Evolutionary conservation across 2,888 invertebrate species (phyloP).

Genomic region (Drosophila neotestacea): DNA sequence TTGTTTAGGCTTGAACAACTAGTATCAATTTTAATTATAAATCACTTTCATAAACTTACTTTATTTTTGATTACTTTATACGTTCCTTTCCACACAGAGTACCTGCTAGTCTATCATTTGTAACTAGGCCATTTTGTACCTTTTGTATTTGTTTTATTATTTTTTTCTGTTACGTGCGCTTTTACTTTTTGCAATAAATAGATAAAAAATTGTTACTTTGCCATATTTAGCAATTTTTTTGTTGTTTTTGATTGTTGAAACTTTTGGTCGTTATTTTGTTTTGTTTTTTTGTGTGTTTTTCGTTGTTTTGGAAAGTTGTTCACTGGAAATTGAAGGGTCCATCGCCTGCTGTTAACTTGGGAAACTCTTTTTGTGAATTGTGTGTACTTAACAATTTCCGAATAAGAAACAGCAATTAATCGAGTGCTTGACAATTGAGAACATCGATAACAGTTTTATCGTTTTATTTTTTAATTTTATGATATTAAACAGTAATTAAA

Average conservation of each 20-base stretch:
- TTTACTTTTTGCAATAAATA: conserved; percentile 71
- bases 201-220: conserved; percentile 32
- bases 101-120: neutral
- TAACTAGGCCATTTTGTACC: conserved; percentile 4
- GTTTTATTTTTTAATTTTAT: conserved; percentile 7
- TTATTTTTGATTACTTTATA: neutral
- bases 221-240: conserved; percentile 28
- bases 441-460: conserved; percentile 48
- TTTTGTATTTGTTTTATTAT: conserved; percentile 10
- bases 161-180: conserved; percentile 43
- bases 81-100: neutral
- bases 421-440: conserved; percentile 6
- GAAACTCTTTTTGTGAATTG: conserved; percentile 27
- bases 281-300: conserved; percentile 21
- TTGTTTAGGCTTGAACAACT: too few species aligned
- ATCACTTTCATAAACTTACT: too few species aligned
- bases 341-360: conserved; percentile 42
- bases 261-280: conserved; percentile 20
- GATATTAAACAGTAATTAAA: conserved; percentile 15
- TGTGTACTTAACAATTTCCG: conserved; percentile 22
- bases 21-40: too few species aligned
- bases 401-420: conserved; percentile 19
- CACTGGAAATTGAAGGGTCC: conserved; percentile 44
- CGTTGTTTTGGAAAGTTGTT: conserved; percentile 59
- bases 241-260: conserved; percentile 10